Percentiles rank a stretch among this genome's conserved stretches.
These are phyloP conservation scores for Antigone vipio DNA, from an alignment of 2,113 vertebrate species.

Conservation along the genomic window DNA sequence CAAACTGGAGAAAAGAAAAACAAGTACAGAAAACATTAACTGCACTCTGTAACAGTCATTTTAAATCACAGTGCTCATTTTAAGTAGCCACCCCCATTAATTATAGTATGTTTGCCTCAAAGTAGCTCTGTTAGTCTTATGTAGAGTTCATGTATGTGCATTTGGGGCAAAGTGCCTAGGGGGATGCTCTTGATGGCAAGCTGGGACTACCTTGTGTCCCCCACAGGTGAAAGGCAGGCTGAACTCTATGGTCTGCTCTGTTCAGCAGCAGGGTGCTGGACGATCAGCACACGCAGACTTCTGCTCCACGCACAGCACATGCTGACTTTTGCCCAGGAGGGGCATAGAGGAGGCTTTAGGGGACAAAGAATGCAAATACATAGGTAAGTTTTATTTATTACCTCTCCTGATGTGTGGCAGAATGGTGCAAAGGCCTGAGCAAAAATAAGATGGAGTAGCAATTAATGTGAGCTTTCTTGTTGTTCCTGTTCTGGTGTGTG, in stretches of 20 bases:
- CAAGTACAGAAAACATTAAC: background rate
- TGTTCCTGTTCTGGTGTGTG: background rate
- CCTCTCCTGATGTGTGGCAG: accelerated
- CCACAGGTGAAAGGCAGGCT: background rate
- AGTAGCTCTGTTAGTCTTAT: background rate
- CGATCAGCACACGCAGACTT: background rate
- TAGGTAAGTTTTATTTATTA: background rate
- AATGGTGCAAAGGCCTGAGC: background rate
- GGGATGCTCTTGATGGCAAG: background rate
- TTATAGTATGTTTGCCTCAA: background rate
- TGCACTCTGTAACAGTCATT: background rate
- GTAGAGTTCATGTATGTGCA: background rate
- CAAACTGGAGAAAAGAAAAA: background rate
- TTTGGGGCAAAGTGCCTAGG: background rate
- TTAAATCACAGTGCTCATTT: background rate
- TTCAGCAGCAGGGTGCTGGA: background rate
- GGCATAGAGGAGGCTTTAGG: no score
- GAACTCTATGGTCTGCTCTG: background rate
- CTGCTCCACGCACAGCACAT: background rate
- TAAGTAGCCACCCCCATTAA: background rate
- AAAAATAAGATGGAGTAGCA: background rate
- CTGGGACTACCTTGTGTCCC: background rate
- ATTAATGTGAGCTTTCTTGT: background rate
- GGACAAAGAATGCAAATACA: background rate
- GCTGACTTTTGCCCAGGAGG: background rate